These are phyloP conservation scores for Chrysopilus asiliformis DNA, from an alignment of 2,888 invertebrate genomes.

Conservation along the genomic window DNA sequence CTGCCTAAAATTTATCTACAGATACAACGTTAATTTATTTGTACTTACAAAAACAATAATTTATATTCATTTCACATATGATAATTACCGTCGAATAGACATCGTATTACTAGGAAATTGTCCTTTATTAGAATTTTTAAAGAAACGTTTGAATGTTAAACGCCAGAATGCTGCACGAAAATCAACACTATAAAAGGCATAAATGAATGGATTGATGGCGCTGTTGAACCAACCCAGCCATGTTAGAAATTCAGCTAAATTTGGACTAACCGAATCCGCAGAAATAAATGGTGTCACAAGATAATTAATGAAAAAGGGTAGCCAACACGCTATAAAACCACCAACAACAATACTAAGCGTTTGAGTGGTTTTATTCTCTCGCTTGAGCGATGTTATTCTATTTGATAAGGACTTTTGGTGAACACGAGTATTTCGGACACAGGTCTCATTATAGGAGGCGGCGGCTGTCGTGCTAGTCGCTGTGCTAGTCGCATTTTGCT, in stretches of 20 bases:
- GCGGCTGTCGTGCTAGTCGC: too few relatives aligned
- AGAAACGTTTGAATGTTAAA: conserved; percentile 42
- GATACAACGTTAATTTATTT: too few relatives aligned
- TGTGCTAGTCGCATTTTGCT: conserved; percentile 11
- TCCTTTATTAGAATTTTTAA: conserved; percentile 25
- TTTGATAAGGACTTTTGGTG: conserved; percentile 32
- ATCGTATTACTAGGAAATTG: conserved; percentile 30
- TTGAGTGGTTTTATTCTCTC: conserved; percentile 78
- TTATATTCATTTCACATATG: too few relatives aligned
- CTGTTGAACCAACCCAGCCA: conserved; percentile 88
- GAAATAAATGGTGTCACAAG: conserved; percentile 68
- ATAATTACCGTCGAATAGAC: conserved; percentile 32
- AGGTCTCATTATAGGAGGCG: conserved; percentile 22
- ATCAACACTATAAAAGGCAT: conserved; percentile 79
- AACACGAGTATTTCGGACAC: conserved; percentile 22
- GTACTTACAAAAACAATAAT: too few relatives aligned
- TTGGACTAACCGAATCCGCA: conserved; percentile 42
- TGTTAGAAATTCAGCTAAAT: conserved; percentile 61
- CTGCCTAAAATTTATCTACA: too few relatives aligned
- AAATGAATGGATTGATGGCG: conserved; percentile 82
- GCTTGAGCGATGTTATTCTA: conserved; percentile 40
- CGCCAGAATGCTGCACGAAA: conserved; percentile 80
- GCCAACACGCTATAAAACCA: conserved; percentile 78
- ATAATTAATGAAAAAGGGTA: conserved; percentile 77
- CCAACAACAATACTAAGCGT: conserved; percentile 80